Percentiles rank a stretch among this genome's conserved stretches.
Conservation (phyloP, 2,888 invertebrate species). For the Aplocera efformata region DNA sequence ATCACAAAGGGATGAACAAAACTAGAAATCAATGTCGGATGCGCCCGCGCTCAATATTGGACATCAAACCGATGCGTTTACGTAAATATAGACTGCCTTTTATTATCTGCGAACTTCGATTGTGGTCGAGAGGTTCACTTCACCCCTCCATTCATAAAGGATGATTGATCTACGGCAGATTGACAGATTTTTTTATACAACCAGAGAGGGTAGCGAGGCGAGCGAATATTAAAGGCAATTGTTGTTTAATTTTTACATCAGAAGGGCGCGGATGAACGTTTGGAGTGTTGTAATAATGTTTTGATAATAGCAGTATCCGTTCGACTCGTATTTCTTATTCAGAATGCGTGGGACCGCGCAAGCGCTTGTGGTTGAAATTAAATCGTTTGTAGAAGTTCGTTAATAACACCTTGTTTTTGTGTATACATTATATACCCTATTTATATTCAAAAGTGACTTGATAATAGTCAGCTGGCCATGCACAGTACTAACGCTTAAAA, state of each 20-base stretch:
- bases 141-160: constrained; percentile 73
- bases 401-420: constrained; percentile 56
- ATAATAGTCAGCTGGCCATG: no score
- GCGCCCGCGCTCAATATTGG: constrained; percentile 65
- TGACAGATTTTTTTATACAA: constrained; percentile 76
- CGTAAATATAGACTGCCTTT: constrained; percentile 74
- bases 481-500: no score
- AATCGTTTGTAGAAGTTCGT: constrained; percentile 50
- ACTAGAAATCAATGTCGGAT: constrained; percentile 58
- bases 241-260: constrained; percentile 79
- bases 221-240: constrained; percentile 80
- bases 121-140: constrained; percentile 56
- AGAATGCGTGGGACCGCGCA: constrained; percentile 69
- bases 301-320: constrained; percentile 79
- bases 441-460: constrained; percentile 2
- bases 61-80: constrained; percentile 74
- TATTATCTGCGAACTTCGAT: constrained; percentile 73
- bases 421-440: constrained; percentile 12
- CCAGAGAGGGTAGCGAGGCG: constrained; percentile 66
- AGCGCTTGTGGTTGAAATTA: constrained; percentile 56
- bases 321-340: constrained; percentile 79
- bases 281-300: constrained; percentile 81
- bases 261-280: constrained; percentile 62
- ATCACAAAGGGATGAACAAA: constrained; percentile 42
- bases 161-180: constrained; percentile 79